phyloP scores from a whole-genome alignment of 2,113 vertebrate genomes.

The Macrotis lagotis region DNA sequence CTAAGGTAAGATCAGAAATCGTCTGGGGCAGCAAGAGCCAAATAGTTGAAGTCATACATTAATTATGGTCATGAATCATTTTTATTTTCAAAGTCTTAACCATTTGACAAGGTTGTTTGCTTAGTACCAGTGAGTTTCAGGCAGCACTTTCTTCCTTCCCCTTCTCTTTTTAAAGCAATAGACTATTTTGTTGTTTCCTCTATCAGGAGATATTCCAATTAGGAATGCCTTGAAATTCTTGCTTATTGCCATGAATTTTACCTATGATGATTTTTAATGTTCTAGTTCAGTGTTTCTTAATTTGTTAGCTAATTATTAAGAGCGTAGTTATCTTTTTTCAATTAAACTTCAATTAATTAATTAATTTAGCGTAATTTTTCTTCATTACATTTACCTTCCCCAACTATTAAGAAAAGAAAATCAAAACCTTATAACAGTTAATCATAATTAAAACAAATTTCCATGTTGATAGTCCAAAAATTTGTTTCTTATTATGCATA shows the following conservation, averaged over 20 bases:
- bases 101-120: constrained; percentile 78
- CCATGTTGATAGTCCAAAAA: not conserved
- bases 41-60: constrained; percentile 79
- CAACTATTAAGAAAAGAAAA: not conserved
- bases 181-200: constrained; percentile 61
- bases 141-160: constrained; percentile 45
- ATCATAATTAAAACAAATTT: not conserved
- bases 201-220: constrained; percentile 30
- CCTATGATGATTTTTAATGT: constrained; percentile 19
- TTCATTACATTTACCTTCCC: not conserved
- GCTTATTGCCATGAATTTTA: not conserved
- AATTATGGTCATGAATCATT: constrained; percentile 81
- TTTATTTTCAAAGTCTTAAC: constrained; percentile 78
- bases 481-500: not conserved
- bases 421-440: not conserved
- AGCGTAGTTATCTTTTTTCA: not conserved
- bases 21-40: constrained; percentile 73
- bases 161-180: constrained; percentile 57
- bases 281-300: constrained; percentile 31
- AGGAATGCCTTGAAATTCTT: not conserved
- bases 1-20: constrained; percentile 79
- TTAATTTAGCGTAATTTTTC: not conserved
- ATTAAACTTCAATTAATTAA: constrained; percentile 11
- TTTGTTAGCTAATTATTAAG: constrained; percentile 48
- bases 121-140: constrained; percentile 66